phyloP scores from a whole-genome alignment of 2,888 invertebrate genomes.

The Fragum sueziense region DNA sequence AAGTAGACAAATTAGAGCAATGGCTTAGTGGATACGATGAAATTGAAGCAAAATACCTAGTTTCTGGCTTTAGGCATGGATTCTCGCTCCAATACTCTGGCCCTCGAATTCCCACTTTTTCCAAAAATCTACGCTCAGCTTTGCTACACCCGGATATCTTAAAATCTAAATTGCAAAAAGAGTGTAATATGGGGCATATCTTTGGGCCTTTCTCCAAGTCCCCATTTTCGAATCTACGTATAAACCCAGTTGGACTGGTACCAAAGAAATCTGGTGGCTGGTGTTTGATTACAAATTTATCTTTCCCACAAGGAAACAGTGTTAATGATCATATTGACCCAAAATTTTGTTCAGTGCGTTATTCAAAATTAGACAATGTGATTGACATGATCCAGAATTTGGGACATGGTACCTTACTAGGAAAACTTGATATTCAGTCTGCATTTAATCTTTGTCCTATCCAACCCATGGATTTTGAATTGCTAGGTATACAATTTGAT shows the following conservation, averaged over 20 bases:
- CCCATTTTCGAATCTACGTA: neutral
- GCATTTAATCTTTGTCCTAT: neutral
- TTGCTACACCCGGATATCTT: neutral
- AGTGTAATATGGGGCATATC: neutral
- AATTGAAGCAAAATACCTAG: too few species aligned
- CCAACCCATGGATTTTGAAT: neutral
- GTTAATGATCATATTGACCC: neutral
- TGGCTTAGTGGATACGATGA: too few species aligned
- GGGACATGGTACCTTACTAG: neutral
- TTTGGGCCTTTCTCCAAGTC: neutral
- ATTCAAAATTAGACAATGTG: neutral
- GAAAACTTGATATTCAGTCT: neutral
- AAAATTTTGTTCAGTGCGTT: neutral
- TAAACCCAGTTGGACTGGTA: neutral
- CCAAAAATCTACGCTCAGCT: neutral
- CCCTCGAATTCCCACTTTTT: neutral
- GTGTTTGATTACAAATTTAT: neutral
- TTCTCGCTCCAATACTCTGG: neutral
- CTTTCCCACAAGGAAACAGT: neutral
- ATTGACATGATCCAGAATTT: neutral
- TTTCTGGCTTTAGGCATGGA: neutral
- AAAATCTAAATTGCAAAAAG: neutral
- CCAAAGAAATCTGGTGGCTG: neutral
- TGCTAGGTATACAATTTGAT: conserved; percentile 1
- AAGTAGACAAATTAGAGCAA: too few species aligned